These are phyloP conservation scores for Phylloscopus collybita DNA, from an alignment of 2,797 vertebrate species.

Conservation along the genomic window DNA sequence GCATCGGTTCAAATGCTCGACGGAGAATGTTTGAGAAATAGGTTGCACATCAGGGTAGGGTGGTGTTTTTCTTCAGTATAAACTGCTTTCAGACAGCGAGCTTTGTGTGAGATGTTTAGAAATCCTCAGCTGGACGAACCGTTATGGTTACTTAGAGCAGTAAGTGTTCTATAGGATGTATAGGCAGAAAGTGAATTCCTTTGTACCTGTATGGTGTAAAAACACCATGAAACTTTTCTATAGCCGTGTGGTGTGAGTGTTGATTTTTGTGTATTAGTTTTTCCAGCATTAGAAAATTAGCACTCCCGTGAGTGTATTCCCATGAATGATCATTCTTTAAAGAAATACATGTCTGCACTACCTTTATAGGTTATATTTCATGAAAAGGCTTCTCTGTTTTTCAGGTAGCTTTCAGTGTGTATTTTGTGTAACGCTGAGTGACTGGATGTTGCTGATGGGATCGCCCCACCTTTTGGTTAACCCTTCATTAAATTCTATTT, in stretches of 20 bases:
- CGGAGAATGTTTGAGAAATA: not conserved
- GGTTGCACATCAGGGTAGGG: accelerated
- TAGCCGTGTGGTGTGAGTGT: not conserved
- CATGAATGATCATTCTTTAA: not conserved
- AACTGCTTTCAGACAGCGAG: not conserved
- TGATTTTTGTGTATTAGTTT: not conserved
- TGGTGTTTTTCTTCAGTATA: not conserved
- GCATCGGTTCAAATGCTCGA: not conserved
- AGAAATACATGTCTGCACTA: accelerated
- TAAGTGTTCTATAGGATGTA: accelerated
- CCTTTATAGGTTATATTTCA: not conserved
- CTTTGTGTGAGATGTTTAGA: not conserved
- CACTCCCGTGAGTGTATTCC: accelerated
- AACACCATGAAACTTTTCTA: not conserved
- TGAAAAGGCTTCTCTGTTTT: not conserved
- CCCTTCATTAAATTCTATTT: not conserved
- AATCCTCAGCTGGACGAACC: not conserved
- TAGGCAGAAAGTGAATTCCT: not conserved
- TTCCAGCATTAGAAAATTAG: not conserved
- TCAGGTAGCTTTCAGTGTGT: not conserved
- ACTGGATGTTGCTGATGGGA: not conserved
- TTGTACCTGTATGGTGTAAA: not conserved
- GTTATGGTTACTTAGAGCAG: accelerated
- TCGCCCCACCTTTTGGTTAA: conserved; percentile 20
- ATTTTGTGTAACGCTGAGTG: not conserved